Evolutionary conservation across 2,113 vertebrate genomes (phyloP).

Genomic region (Stictonetta naevosa): DNA sequence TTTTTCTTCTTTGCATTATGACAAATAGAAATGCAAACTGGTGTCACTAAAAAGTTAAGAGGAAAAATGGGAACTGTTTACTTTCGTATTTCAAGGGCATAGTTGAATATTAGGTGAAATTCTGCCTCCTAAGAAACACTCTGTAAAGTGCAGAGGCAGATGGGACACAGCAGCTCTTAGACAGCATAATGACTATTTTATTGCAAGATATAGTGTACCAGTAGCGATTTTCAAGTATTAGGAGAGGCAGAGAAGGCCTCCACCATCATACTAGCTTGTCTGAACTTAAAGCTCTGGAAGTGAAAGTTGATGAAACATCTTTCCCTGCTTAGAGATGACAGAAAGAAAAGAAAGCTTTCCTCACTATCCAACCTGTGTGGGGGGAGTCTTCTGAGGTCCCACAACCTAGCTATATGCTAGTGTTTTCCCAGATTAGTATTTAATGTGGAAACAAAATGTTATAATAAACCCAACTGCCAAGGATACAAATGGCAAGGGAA

Average conservation of each 20-base stretch:
- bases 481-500: background rate
- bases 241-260: background rate
- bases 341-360: background rate
- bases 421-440: background rate
- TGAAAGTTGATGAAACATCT: background rate
- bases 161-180: background rate
- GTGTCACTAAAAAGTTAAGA: background rate
- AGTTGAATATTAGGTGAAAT: background rate
- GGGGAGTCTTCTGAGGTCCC: background rate
- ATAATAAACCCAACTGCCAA: background rate
- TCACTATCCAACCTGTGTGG: background rate
- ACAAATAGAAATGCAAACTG: background rate
- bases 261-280: background rate
- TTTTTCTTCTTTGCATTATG: background rate
- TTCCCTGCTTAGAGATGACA: background rate
- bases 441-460: background rate
- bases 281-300: background rate
- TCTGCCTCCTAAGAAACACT: background rate
- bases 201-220: background rate
- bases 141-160: background rate
- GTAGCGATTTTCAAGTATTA: background rate
- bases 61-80: background rate
- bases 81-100: background rate
- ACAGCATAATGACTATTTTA: rapidly evolving
- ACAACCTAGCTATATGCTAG: background rate